Conservation (phyloP, 2,113 vertebrate genomes). For the Eolophus roseicapilla region DNA sequence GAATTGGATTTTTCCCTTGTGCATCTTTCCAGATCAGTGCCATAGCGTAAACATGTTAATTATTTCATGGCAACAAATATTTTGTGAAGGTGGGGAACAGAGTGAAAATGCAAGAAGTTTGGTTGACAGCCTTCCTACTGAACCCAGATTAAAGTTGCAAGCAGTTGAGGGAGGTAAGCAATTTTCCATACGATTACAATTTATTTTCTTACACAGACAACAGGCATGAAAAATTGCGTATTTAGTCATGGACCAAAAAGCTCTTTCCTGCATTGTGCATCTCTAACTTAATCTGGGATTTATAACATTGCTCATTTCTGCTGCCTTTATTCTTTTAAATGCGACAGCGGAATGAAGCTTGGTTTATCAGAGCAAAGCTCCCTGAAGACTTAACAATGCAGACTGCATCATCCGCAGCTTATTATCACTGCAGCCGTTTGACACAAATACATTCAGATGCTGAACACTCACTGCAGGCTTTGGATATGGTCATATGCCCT, state of each 20-base stretch:
- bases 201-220: not conserved
- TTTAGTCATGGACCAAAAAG: not conserved
- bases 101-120: not conserved
- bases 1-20: not conserved
- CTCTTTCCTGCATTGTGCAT: not conserved
- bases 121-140: not conserved
- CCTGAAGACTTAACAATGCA: slow-evolving; percentile 29
- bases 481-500: not conserved
- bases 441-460: slow-evolving; percentile 55
- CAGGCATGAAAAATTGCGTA: not conserved
- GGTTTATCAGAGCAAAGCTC: slow-evolving; percentile 32
- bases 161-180: not conserved
- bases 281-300: not conserved
- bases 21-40: not conserved
- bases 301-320: not conserved
- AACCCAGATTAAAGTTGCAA: not conserved
- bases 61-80: not conserved
- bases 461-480: slow-evolving; percentile 39
- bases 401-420: slow-evolving; percentile 60
- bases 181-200: not conserved
- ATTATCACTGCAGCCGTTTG: slow-evolving; percentile 54
- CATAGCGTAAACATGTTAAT: not conserved
- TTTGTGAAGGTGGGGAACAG: not conserved
- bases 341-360: slow-evolving; percentile 1
- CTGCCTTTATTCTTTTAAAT: not conserved